A percentile compares a stretch with the other conserved stretches of the same genome.
Evolutionary conservation across 1,140 invertebrate genomes (phyloP).

Genomic region (Drosophila erecta): DNA sequence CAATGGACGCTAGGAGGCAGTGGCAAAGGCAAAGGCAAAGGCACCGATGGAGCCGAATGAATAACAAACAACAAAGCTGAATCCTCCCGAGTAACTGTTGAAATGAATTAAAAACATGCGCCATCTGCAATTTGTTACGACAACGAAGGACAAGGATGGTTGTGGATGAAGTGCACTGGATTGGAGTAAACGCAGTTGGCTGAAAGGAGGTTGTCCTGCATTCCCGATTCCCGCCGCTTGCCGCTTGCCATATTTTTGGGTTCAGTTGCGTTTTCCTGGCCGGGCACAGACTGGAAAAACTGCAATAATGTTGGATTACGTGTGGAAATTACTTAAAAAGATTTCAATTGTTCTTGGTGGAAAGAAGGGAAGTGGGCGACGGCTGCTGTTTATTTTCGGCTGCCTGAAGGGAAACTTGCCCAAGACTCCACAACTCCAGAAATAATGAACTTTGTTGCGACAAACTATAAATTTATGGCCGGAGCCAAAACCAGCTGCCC

Average conservation of each 20-base stretch:
- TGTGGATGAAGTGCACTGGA: neutral
- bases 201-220: conserved; percentile 24
- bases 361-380: conserved; percentile 38
- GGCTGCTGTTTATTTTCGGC: conserved; percentile 77
- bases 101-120: conserved; percentile 81
- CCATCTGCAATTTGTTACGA: conserved; percentile 79
- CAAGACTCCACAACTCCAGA: conserved; percentile 58
- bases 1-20: neutral
- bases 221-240: conserved; percentile 33
- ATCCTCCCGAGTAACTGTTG: conserved; percentile 53
- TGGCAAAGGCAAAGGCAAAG: too few species aligned
- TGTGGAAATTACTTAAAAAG: conserved; percentile 84
- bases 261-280: conserved; percentile 42
- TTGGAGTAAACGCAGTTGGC: conserved; percentile 6
- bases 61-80: conserved; percentile 47
- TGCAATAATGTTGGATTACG: conserved; percentile 83
- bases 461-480: conserved; percentile 79
- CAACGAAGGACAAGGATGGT: conserved; percentile 28
- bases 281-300: conserved; percentile 47
- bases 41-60: conserved; percentile 24
- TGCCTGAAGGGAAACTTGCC: conserved; percentile 51
- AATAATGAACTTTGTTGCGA: conserved; percentile 81
- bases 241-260: conserved; percentile 50
- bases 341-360: conserved; percentile 75
- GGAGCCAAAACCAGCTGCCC: conserved; percentile 39